A percentile compares a stretch with the other conserved stretches of the same genome.
Evolutionary conservation across 2,797 vertebrate genomes (phyloP).

Genomic region (Mustela erminea): DNA sequence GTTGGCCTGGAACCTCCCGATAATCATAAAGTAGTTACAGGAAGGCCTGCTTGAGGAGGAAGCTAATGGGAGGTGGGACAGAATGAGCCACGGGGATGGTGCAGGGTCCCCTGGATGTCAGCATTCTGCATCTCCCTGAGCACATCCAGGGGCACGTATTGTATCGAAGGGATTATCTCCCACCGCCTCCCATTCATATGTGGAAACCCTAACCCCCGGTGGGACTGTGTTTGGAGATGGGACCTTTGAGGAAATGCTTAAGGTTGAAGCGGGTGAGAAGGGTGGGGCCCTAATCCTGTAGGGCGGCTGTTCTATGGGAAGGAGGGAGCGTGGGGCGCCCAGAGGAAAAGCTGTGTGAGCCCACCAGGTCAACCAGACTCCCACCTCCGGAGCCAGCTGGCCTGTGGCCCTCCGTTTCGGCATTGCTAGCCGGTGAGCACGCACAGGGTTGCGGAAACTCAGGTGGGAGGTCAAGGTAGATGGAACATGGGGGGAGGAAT

Average conservation of each 20-base stretch:
- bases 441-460: accelerated
- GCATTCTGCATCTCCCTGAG: neutral
- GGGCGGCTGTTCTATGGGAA: neutral
- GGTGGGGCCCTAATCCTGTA: neutral
- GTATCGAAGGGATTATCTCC: neutral
- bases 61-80: accelerated
- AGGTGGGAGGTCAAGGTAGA: neutral
- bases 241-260: neutral
- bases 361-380: too few species aligned
- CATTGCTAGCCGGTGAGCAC: neutral
- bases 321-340: too few species aligned
- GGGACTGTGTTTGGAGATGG: neutral
- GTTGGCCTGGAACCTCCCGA: neutral
- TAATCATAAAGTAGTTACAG: neutral
- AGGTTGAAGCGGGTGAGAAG: neutral
- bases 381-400: neutral
- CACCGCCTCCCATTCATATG: neutral
- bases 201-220: neutral
- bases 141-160: neutral
- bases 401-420: neutral
- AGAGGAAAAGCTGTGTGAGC: neutral
- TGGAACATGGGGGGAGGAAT: neutral
- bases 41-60: neutral
- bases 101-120: neutral
- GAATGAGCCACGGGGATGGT: neutral